phyloP scores from a whole-genome alignment of 2,888 invertebrate genomes.

The Drosophila multiciliata region DNA sequence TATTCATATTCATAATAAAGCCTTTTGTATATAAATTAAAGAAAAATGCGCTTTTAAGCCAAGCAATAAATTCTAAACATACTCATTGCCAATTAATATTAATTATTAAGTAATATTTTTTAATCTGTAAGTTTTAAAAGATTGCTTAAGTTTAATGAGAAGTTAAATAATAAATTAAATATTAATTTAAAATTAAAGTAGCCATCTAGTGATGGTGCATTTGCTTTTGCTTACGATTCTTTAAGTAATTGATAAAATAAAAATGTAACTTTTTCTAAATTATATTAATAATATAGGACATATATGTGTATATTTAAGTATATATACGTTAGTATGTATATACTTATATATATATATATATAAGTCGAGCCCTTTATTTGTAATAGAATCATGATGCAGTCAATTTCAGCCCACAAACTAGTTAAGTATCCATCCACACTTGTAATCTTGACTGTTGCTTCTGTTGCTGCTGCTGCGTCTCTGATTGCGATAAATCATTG shows the following conservation, averaged over 20 bases:
- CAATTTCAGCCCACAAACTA: constrained; percentile 27
- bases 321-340: background rate
- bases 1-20: background rate
- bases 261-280: background rate
- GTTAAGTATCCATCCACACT: constrained; percentile 44
- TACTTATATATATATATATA: background rate
- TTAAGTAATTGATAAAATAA: background rate
- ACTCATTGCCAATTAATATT: background rate
- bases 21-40: background rate
- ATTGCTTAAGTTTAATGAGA: background rate
- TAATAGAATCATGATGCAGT: constrained; percentile 37
- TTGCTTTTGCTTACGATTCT: background rate
- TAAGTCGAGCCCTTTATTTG: constrained; percentile 23
- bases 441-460: constrained; percentile 45
- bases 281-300: background rate
- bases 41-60: background rate
- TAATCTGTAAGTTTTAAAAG: background rate
- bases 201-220: background rate
- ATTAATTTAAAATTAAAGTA: background rate
- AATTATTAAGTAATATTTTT: background rate
- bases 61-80: background rate
- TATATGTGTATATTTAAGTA: background rate
- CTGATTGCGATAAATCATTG: constrained; percentile 65
- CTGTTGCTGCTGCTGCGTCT: constrained; percentile 18
- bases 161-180: background rate